Evolutionary conservation across 2,113 vertebrate species (phyloP), one percentile per base, ranked within the genome.

Genomic region (Candoia aspera): DNA sequence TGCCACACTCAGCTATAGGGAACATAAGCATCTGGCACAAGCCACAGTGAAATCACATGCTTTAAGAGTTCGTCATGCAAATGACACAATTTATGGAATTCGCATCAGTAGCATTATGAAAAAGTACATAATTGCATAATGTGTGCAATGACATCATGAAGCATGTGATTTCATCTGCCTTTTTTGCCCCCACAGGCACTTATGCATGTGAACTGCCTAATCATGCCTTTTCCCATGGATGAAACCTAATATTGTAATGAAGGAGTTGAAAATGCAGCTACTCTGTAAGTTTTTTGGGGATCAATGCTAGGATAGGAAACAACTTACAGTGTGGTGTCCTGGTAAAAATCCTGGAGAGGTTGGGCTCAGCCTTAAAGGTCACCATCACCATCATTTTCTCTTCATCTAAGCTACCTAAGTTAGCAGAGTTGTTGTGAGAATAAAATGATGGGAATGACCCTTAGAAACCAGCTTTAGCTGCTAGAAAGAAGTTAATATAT

Each of bases 211-310:
- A 87, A 87, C 23, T 87, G 33, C 49, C 10, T n/a, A 0, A 59
- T 24, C 13, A 21, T 46, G 33, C 8, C 59, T 79, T 79, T 15
- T 57, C 37, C 21, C 26, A 15, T 84, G 53, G 60, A 94, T 94
- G 58, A 95, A 42, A 9, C 59, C 68, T 55, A 68, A 93, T 29
- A 93, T 33, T 60, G 46, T 46, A 6, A 33, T 33, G 86, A 42
- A 91, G 49, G 23, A 86, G 29, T 33, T 91, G 42, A 37, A 53
- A 19, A 83, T 26, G 11, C 3, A 29, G 55, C 21, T 53, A 60
- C 55, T 87, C 57, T 37, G 8, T 49, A n/a, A 33, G 29, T 29
- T 37, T 4, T 21, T 53, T n/a, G n/a, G 46, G n/a, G 58, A 33
- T 24, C 53, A 42, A 42, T 49, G 57, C 10, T 88, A 11, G 55